phyloP scores from a whole-genome alignment of 2,113 vertebrate species.

The Promerops cafer region DNA sequence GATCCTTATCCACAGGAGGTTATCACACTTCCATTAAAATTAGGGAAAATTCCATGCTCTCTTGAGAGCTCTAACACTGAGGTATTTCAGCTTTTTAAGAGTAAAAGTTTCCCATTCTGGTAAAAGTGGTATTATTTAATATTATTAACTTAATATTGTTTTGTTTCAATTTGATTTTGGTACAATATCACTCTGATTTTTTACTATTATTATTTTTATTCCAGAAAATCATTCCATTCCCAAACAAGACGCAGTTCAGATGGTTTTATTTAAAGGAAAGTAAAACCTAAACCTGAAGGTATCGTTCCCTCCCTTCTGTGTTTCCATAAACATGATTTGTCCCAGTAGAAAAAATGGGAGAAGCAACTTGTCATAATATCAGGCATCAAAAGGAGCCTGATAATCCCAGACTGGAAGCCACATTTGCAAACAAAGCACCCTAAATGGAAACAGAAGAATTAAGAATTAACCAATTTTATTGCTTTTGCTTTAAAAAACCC shows the following conservation, averaged over 20 bases:
- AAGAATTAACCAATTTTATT: not conserved
- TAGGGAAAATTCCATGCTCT: not conserved
- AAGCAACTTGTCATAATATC: conserved; percentile 49
- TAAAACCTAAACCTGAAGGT: conserved; percentile 36
- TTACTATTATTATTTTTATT: not conserved
- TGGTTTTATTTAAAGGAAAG: conserved; percentile 37
- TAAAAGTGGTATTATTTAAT: not conserved
- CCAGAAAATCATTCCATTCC: not conserved
- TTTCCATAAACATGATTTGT: conserved; percentile 54
- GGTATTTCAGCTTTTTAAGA: conserved; percentile 23
- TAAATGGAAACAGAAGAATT: conserved; percentile 39
- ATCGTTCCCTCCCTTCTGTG: not conserved
- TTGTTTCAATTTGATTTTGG: not conserved
- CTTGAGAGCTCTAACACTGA: not conserved
- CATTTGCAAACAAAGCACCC: conserved; percentile 20
- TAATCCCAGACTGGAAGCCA: conserved; percentile 29
- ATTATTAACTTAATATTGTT: not conserved
- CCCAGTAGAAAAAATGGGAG: conserved; percentile 8
- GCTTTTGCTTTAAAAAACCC: not conserved
- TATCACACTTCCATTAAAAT: not conserved
- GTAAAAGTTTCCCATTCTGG: conserved; percentile 20
- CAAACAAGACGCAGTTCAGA: not conserved
- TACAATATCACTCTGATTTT: not conserved
- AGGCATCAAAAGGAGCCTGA: conserved; percentile 27
- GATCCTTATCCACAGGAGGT: not conserved